phyloP scores from a whole-genome alignment of 2,888 invertebrate species.

The Dynastes maya region DNA sequence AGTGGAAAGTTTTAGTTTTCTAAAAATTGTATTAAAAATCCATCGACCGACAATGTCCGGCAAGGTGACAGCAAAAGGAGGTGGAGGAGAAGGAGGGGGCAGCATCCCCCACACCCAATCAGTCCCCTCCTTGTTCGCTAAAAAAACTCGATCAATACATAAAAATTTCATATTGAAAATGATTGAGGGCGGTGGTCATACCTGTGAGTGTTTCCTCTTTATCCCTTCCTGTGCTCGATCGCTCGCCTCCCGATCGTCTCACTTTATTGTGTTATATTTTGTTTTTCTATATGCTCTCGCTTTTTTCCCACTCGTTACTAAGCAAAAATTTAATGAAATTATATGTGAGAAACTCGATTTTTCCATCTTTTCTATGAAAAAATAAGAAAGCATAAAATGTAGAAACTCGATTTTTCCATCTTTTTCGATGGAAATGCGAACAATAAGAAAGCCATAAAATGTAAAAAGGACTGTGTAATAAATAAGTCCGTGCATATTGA shows the following conservation, averaged over 20 bases:
- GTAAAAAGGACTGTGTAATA: not conserved
- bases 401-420: slow-evolving; percentile 13
- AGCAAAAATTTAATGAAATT: slow-evolving; percentile 47
- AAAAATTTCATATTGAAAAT: slow-evolving; percentile 73
- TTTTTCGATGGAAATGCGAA: not conserved
- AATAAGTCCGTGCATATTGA: no score
- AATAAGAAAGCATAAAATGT: no score
- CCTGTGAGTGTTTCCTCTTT: no score
- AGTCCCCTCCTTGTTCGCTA: slow-evolving; percentile 62
- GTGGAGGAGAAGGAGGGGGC: slow-evolving; percentile 42
- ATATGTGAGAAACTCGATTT: slow-evolving; percentile 15
- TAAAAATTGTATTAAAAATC: slow-evolving; percentile 66
- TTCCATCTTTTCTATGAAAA: slow-evolving; percentile 24
- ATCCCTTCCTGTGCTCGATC: no score
- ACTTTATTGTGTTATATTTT: slow-evolving; percentile 45
- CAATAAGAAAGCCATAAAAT: not conserved
- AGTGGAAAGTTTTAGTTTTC: slow-evolving; percentile 51
- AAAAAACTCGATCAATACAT: slow-evolving; percentile 72
- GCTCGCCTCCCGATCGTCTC: slow-evolving; percentile 30
- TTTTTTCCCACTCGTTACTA: slow-evolving; percentile 38
- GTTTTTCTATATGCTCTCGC: slow-evolving; percentile 36
- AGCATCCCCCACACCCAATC: slow-evolving; percentile 62
- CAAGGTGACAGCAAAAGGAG: slow-evolving; percentile 65
- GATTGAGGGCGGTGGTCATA: slow-evolving; percentile 71
- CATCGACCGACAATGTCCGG: slow-evolving; percentile 67